Percentiles rank a stretch among this genome's conserved stretches.
Evolutionary conservation across 2,113 vertebrate genomes (phyloP).

Genomic region (Anser cygnoides): DNA sequence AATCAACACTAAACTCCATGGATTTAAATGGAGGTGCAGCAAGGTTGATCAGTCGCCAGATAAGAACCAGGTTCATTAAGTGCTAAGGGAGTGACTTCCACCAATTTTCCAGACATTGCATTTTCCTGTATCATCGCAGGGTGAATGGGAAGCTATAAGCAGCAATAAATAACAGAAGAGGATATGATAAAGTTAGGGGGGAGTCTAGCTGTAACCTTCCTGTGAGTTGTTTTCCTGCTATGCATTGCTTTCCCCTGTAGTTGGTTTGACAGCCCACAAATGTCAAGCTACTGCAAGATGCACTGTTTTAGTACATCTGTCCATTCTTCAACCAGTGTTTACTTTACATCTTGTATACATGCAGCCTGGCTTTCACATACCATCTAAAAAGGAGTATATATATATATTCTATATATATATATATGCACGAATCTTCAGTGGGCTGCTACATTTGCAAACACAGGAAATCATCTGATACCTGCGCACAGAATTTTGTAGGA

Average conservation of each 20-base stretch:
- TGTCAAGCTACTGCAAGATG: background rate
- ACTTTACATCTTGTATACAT: accelerated
- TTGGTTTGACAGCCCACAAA: background rate
- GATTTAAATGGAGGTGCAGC: background rate
- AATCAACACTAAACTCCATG: background rate
- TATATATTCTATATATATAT: background rate
- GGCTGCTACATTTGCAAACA: background rate
- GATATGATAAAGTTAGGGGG: background rate
- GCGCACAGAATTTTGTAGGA: background rate
- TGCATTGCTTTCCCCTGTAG: background rate
- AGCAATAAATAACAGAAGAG: background rate
- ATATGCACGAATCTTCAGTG: background rate
- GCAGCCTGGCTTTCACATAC: accelerated
- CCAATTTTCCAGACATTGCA: background rate
- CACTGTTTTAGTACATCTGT: background rate
- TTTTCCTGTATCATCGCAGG: background rate
- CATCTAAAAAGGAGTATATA: background rate
- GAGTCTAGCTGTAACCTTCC: background rate
- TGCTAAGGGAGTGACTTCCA: background rate
- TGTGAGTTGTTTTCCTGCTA: background rate
- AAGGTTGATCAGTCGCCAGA: background rate
- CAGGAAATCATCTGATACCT: background rate
- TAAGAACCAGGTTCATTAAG: background rate
- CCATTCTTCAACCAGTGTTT: background rate
- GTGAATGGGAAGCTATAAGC: background rate